phyloP scores from a whole-genome alignment of 2,888 invertebrate species.

The Ichneumoninae sp. region DNA sequence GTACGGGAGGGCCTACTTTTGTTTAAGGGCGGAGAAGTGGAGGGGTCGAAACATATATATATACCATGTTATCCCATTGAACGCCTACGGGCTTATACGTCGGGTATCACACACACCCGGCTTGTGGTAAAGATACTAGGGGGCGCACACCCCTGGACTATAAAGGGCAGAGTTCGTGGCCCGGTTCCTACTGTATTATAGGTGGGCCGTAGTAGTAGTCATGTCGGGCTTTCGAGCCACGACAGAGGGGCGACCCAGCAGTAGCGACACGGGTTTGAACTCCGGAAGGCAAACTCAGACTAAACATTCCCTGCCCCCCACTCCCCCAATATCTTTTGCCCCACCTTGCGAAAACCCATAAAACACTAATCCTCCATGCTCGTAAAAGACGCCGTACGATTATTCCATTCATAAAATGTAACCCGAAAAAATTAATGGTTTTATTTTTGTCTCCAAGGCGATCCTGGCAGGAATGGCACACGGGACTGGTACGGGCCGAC shows the following conservation, averaged over 20 bases:
- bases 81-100: constrained; percentile 48
- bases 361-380: constrained; percentile 32
- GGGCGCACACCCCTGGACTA: constrained; percentile 57
- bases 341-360: constrained; percentile 32
- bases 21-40: neutral
- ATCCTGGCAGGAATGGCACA: neutral
- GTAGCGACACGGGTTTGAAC: constrained; percentile 57
- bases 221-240: constrained; percentile 18
- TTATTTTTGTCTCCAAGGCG: neutral
- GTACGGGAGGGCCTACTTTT: neutral
- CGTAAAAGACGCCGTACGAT: constrained; percentile 20
- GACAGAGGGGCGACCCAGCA: constrained; percentile 21
- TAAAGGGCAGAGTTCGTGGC: constrained; percentile 76
- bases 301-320: neutral
- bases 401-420: constrained; percentile 44
- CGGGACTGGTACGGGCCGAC: neutral
- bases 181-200: constrained; percentile 62
- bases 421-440: neutral
- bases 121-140: constrained; percentile 5
- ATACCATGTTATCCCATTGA: constrained; percentile 51
- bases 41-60: neutral
- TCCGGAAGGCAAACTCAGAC: constrained; percentile 48
- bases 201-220: constrained; percentile 9
- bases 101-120: constrained; percentile 30
- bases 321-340: neutral